Evolutionary conservation across 1,140 invertebrate species (phyloP), one percentile per base, ranked within the genome.

Genomic region (Schlechtendalia chinensis): DNA sequence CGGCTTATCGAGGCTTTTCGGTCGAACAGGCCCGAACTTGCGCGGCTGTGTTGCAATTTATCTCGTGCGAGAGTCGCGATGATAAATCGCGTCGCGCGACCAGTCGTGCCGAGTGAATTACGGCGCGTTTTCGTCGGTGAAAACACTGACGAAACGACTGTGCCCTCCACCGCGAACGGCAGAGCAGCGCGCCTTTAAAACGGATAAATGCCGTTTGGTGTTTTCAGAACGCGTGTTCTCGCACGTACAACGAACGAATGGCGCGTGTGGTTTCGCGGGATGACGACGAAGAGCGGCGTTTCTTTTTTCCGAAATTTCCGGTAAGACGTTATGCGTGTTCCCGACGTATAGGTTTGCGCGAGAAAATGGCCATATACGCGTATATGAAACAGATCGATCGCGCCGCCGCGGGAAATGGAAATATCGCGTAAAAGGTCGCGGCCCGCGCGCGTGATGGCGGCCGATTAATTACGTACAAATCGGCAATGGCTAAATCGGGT

Each of bases 1-100:
- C 29, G 75, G 75, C 75, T 79, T 79, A 79, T 79, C 75, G 75
- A 79, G 58, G 75, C 39, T 79, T 79, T 79, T 79, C 75, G 58
- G 75, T 79, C 61, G 75, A 79, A 63, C 75, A 50, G 39, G 19
- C 75, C n/a, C 58, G 75, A 79, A 79, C 58, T 63, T n/a, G n/a
- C n/a, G 22, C 12, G 69, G n/a, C n/a, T 54, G 45, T 61, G 53
- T 72, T 72, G 54, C 74, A 77, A 79, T 79, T 79, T 79, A 79
- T 79, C 75, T 79, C 47, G n/a, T 17, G 58, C 32, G 16, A 77
- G 58, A 53, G 58, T 61, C 22, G 58, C 22, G 58, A 79, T 79
- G 75, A 79, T 79, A 79, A 79, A 79, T 79, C 50, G 58, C 45
- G 56, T 79, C 56, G 45, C 56, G 45, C 45, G 32, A 45, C 39